Percentiles rank a stretch among this genome's conserved stretches.
Conservation (phyloP, 1,140 invertebrate species). For the Patella vulgata region DNA sequence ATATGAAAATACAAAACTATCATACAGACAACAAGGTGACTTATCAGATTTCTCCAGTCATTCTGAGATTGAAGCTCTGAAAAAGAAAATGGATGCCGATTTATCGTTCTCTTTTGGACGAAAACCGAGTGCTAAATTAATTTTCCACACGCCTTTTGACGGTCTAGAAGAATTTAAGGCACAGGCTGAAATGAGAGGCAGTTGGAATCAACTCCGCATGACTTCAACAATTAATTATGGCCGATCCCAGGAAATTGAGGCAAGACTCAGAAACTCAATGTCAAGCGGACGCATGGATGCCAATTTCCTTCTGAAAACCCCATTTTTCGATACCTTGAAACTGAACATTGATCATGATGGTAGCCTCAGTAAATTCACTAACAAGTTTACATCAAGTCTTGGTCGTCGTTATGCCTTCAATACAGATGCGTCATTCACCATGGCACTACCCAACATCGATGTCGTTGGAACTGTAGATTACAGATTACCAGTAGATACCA, state of each 20-base stretch:
- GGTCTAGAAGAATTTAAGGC: not conserved
- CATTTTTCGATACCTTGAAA: slow-evolving; percentile 12
- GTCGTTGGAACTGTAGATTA: no score
- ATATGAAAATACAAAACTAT: slow-evolving; percentile 13
- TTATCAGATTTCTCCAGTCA: slow-evolving; percentile 13
- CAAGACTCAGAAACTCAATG: not conserved
- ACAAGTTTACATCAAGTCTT: slow-evolving; percentile 5
- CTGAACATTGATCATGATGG: slow-evolving; percentile 12
- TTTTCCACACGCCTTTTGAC: not conserved
- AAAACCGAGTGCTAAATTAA: slow-evolving; percentile 1
- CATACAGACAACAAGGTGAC: slow-evolving; percentile 12
- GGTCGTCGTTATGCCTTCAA: not conserved
- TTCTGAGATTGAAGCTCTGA: slow-evolving; percentile 9
- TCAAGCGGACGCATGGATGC: not conserved
- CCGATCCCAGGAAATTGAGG: slow-evolving; percentile 13
- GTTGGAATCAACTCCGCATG: no score
- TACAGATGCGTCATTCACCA: no score
- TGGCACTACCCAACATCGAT: no score
- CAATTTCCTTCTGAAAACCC: slow-evolving; percentile 6
- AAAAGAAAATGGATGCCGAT: slow-evolving; percentile 7
- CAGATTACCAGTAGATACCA: no score
- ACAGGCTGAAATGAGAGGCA: not conserved
- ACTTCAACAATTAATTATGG: not conserved
- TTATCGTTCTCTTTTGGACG: not conserved
- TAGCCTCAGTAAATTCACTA: not conserved